Percentiles rank a stretch among this genome's conserved stretches.
Evolutionary conservation across 2,797 vertebrate species (phyloP).

Genomic region (Lateolabrax maculatus): DNA sequence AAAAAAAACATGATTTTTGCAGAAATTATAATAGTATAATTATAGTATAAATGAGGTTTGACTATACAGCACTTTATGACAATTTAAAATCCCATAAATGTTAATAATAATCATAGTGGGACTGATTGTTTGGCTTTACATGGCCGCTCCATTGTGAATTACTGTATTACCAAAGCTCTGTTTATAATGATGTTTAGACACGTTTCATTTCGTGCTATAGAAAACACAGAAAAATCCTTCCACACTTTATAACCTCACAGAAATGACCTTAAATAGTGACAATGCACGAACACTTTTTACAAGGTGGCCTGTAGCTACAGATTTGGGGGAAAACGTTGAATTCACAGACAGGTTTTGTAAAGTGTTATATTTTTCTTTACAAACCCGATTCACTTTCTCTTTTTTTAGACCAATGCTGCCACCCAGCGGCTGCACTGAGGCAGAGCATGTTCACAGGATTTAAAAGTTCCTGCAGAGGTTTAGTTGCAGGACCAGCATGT

Average conservation of each 20-base stretch:
- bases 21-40: not conserved
- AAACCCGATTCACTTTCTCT: too few relatives aligned
- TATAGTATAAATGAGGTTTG: not conserved
- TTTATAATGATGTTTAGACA: not conserved
- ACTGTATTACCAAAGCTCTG: not conserved
- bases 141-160: not conserved
- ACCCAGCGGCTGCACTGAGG: constrained; percentile 36
- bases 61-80: not conserved
- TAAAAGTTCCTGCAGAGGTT: not conserved
- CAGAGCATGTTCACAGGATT: not conserved
- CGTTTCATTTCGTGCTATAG: not conserved
- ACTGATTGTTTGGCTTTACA: not conserved
- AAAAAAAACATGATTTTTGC: not conserved
- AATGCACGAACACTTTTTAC: not conserved
- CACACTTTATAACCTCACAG: not conserved
- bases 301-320: not conserved
- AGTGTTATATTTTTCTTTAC: fast-evolving
- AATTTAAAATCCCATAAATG: not conserved
- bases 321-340: not conserved
- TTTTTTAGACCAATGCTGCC: constrained; percentile 51
- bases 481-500: not conserved
- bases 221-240: not conserved
- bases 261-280: not conserved
- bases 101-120: not conserved
- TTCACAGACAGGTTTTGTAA: not conserved